These are phyloP conservation scores for Strigamia crassipes DNA, from an alignment of 2,888 invertebrate species.

Conservation along the genomic window DNA sequence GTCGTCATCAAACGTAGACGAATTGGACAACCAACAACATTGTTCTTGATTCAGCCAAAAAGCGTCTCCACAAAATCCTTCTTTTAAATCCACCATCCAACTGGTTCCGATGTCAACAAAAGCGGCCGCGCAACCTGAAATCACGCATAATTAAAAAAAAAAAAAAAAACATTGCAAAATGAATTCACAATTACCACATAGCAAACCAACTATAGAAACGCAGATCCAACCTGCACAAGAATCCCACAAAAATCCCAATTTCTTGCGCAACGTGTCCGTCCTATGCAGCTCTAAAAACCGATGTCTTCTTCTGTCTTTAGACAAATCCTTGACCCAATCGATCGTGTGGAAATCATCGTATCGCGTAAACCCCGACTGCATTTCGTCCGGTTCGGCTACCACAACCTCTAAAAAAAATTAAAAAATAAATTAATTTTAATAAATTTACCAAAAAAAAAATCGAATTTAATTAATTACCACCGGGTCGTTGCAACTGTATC, in stretches of 20 bases:
- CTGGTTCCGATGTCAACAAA: slow-evolving; percentile 54
- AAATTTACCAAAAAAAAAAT: too few species aligned
- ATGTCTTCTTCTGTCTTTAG: slow-evolving; percentile 63
- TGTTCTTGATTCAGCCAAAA: slow-evolving; percentile 66
- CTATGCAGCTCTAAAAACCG: slow-evolving; percentile 53
- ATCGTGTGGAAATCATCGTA: slow-evolving; percentile 67
- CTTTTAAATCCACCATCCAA: slow-evolving; percentile 65
- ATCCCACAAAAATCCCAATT: slow-evolving; percentile 62
- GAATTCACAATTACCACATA: slow-evolving; percentile 57
- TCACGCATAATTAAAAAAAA: too few species aligned
- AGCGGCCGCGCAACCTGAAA: slow-evolving; percentile 52
- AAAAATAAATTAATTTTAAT: too few species aligned
- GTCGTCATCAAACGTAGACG: slow-evolving; percentile 58
- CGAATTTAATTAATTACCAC: neutral
- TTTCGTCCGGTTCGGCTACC: neutral
- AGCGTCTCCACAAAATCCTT: slow-evolving; percentile 63
- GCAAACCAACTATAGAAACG: slow-evolving; percentile 64
- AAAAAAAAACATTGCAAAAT: neutral
- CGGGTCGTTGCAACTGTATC: neutral
- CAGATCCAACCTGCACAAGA: slow-evolving; percentile 66
- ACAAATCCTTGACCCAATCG: slow-evolving; percentile 65
- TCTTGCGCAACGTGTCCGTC: slow-evolving; percentile 54
- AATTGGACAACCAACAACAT: slow-evolving; percentile 65
- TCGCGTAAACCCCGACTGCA: slow-evolving; percentile 53
- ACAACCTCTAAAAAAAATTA: neutral